Base-by-base conservation (phyloP, 2,888 invertebrate genomes). In the Drosophila emarginata region DNA sequence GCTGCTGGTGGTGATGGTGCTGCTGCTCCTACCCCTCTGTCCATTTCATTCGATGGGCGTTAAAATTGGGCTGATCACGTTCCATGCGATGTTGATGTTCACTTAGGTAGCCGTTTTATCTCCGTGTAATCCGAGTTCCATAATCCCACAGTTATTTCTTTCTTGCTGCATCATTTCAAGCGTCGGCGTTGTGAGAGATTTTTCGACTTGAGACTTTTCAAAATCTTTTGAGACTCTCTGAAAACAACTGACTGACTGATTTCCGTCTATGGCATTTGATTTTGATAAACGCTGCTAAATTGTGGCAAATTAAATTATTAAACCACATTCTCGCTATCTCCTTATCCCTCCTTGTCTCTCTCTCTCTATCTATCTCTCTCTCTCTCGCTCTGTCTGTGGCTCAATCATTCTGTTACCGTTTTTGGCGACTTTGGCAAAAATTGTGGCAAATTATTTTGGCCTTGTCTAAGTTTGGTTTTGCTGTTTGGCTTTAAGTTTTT, bases 301-400 rank as follows among this genome's bases (percentile, higher is more conserved):
- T 90, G 90, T 81, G 83, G 90, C 90, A 90, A 90, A 90, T 90
- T 90, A 90, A 90, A 90, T 90, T 90, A 90, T 90, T 90, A 90
- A 88, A 79, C 73, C 76, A 87, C 88, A 88, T 87, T 84, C 84
- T 76, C 37, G 6, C n/a, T n/a, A n/a, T n/a, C n/a, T n/a, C n/a
- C n/a, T n/a, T n/a, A n/a, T n/a, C n/a, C n/a, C n/a, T n/a, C n/a
- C n/a, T n/a, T n/a, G n/a, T n/a, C n/a, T 40, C 40, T 18, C 18
- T 45, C 60, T 64, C 79, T 84, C 84, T 76, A 14, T 14, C 5
- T 45, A 11, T 18, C 18, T 45, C 60, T 64, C 79, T 69, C 80
- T 69, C 53, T 52, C 51, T 64, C 64, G 72, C 40, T 53, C 40
- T 23, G 23, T 36, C 73, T 77, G 65, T 62, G 59, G 32, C 11